Evolutionary conservation across 35 echinoderm and acorn worm species (phyloP), one percentile per base, ranked within the genome.

Genomic region (Patiria miniata): DNA sequence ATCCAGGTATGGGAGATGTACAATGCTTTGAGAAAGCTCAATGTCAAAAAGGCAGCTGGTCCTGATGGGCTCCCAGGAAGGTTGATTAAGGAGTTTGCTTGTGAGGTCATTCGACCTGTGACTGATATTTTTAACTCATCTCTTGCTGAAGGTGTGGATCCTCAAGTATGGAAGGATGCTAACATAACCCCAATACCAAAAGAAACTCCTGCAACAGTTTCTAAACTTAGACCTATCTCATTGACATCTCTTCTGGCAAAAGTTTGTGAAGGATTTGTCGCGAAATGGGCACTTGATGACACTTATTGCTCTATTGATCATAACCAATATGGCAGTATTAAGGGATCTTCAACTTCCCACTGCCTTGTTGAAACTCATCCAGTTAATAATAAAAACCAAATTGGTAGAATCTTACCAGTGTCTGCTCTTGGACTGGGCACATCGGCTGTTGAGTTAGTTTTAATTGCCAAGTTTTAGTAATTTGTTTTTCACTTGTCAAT

Each of bases 61-160:
- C 86, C 86, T 40, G 86, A 88, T 60, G 52, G 18, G 8, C 22
- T 79, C 52, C 53, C 50, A 58, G 50, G 37, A 0, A 80, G 23
- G 38, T 30, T 88, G 10, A 77, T 59, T 19, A 58, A 79, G 5
- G 86, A 58, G 22, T 88, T 88, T 81, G 77, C 78, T 3, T 29
- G 33, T 29, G 77, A 88, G 51, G 37, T 88, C 22, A 79, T 22
- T 37, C 16, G 8, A 4, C 86, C 86, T 7, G 23, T 81, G 9
- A 36, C 51, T 60, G 55, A 88, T 53, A 80, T 88, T 18, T 81
- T 88, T 58, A 88, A 88, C 36, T 50, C 86, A 7, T 87, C 86
- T 52, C 68, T 87, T 52, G 40, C 42, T 42, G 86, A 87, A 37
- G 77, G 86, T 44, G 12, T 28, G 23, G 56, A 26, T 59, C 56